Conservation (phyloP, 2,797 vertebrate species). For the Thripadectes ignobilis region DNA sequence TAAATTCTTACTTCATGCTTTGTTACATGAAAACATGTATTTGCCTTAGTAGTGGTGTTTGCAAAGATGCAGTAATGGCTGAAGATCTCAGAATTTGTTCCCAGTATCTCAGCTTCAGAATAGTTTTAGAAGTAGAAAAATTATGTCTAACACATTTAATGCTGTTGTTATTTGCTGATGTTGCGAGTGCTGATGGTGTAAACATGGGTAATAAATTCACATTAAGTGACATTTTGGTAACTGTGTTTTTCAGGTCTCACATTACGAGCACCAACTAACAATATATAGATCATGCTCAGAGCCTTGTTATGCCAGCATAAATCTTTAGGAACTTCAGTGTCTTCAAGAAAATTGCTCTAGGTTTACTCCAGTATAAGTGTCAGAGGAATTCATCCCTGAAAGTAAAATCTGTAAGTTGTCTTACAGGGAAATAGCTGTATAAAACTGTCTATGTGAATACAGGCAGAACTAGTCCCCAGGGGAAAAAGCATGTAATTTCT, state of each 20-base stretch:
- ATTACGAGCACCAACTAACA: background rate
- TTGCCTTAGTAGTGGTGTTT: background rate
- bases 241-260: background rate
- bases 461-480: slow-evolving; percentile 31
- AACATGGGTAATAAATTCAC: background rate
- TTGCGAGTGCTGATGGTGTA: background rate
- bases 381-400: background rate
- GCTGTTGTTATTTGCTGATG: background rate
- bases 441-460: slow-evolving; percentile 39
- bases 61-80: background rate
- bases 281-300: background rate
- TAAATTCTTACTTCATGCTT: background rate
- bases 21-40: background rate
- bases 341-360: background rate
- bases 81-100: background rate
- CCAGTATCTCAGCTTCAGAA: background rate
- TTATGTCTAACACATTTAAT: background rate
- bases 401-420: slow-evolving; percentile 6
- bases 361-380: background rate
- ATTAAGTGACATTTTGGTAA: background rate
- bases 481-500: slow-evolving; percentile 43
- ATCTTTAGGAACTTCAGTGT: background rate
- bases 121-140: background rate
- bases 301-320: background rate
- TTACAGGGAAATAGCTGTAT: slow-evolving; percentile 14